Evolutionary conservation across 2,888 invertebrate genomes (phyloP), one percentile per base, ranked within the genome.

Genomic region (Dione vanillae): DNA sequence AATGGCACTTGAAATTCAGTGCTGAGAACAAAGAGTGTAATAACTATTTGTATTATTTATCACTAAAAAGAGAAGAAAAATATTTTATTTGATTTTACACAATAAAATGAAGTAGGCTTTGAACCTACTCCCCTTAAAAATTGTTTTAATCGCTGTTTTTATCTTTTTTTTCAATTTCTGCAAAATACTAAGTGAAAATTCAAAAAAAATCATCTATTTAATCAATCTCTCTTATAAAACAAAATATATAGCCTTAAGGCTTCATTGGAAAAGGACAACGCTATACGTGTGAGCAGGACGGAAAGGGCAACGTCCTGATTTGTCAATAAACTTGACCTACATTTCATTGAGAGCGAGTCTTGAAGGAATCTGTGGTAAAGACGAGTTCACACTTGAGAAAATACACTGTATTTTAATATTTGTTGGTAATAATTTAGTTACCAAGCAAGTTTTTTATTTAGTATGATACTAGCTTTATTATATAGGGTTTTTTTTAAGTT

Each of bases 241-340:
- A 19, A 52, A 64, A 67, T 59, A 35, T 40, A 47, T 16, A 41
- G 8, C 35, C 37, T 19, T 65, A 52, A 70, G 70, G 52, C 56
- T 65, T 47, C 37, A 40, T 37, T 56, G 61, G 67, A 74, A 41
- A 61, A 69, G 67, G 77, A 78, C 37, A 59, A 61, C 11, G 68
- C 58, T 54, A 75, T 76, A 58, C 14, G 75, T 65, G 64, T 20
- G 74, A 79, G 47, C n/a, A 74, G 65, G 78, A 77, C 45, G 71
- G 61, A 75, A 69, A 78, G 90, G 90, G 89, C 91, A 92, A 91
- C 80, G 92, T 90, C 91, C 92, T 90, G 90, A 87, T 91, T 91
- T 90, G 90, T 91, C 90, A 92, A 92, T 91, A 92, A 92, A 92
- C 92, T 91, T 92, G 92, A 92, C 92, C 92, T 82, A 91, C 88